Evolutionary conservation across 2,113 vertebrate genomes (phyloP).

Genomic region (Eurystomus gularis): DNA sequence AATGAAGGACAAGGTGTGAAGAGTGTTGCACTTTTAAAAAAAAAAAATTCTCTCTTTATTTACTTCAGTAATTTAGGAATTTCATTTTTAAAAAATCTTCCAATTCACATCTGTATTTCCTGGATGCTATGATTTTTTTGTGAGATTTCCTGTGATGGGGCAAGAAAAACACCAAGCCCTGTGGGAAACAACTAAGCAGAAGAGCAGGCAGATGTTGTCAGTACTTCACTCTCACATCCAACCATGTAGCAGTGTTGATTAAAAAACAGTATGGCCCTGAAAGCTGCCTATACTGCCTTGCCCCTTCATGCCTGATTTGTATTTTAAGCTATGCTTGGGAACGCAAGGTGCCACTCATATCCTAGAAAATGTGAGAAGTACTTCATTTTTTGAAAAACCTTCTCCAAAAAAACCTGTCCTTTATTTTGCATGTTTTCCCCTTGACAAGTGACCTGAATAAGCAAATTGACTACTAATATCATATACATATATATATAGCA

Average conservation of each 20-base stretch:
- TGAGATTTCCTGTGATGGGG: background rate
- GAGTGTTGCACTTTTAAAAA: background rate
- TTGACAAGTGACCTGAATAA: background rate
- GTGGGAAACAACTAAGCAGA: fast-evolving
- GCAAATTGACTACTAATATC: background rate
- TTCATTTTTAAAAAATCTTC: background rate
- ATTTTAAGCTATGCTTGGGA: background rate
- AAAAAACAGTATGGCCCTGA: background rate
- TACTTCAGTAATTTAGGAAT: background rate
- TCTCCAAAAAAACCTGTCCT: fast-evolving
- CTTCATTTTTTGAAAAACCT: background rate
- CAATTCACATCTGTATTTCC: background rate
- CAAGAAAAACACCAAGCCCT: background rate
- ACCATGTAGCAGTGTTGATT: background rate
- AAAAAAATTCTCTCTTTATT: background rate
- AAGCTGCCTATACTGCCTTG: background rate
- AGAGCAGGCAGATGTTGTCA: background rate
- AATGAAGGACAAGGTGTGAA: background rate
- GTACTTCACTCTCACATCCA: background rate
- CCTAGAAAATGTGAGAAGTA: background rate
- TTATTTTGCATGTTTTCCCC: background rate
- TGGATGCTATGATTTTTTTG: background rate
- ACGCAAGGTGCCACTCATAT: fast-evolving
- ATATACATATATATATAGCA: background rate
- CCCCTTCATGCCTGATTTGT: background rate